Conservation (phyloP, 92 coral and sea anemone species). For the Bergia sp. region DNA sequence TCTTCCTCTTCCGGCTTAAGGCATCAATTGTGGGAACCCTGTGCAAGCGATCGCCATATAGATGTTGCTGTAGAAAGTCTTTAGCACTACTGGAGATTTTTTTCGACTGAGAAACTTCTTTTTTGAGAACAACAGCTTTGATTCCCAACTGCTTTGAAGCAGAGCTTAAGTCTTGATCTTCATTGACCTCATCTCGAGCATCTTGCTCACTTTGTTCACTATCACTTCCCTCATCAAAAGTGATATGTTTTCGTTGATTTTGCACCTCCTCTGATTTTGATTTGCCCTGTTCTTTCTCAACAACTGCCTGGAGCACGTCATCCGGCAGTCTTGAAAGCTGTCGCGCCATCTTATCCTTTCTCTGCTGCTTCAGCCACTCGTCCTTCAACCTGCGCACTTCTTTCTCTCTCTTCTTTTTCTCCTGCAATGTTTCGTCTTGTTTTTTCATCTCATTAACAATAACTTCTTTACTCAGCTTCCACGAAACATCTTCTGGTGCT, state of each 20-base stretch:
- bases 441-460: constrained; percentile 62
- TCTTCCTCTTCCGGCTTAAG: constrained; percentile 60
- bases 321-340: constrained; percentile 77
- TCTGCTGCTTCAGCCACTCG: constrained; percentile 65
- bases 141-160: neutral
- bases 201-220: constrained; percentile 51
- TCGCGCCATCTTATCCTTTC: constrained; percentile 62
- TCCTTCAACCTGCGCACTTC: constrained; percentile 75
- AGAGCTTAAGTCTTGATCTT: neutral
- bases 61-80: constrained; percentile 74
- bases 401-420: constrained; percentile 65
- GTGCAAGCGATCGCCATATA: constrained; percentile 85
- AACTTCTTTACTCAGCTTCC: constrained; percentile 77
- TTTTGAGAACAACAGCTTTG: neutral
- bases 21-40: constrained; percentile 67
- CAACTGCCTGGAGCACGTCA: constrained; percentile 77
- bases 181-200: neutral
- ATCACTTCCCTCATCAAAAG: constrained; percentile 67
- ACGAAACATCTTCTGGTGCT: constrained; percentile 83
- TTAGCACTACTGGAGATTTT: constrained; percentile 73
- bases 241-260: constrained; percentile 45
- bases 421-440: constrained; percentile 63
- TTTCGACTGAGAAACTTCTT: constrained; percentile 43
- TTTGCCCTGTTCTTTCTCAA: constrained; percentile 64
- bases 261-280: constrained; percentile 18